A percentile compares a stretch with the other conserved stretches of the same genome.
phyloP scores from a whole-genome alignment of 2,888 invertebrate species.

The Cryptocephalus moraei region DNA sequence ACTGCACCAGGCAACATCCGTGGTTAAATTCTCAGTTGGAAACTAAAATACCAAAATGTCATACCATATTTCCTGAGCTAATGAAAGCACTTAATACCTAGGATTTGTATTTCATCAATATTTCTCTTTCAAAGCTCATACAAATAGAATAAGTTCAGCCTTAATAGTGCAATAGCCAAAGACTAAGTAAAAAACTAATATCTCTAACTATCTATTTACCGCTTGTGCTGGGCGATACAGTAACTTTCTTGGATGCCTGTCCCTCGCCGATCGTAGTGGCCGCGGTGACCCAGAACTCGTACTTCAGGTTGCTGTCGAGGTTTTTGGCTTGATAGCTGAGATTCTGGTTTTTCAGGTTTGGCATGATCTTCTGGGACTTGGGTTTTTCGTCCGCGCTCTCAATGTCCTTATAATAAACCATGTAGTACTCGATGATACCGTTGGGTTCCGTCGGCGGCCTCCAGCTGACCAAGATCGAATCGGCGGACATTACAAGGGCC shows the following conservation, averaged over 20 bases:
- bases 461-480: conserved; percentile 90
- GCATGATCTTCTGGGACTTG: conserved; percentile 66
- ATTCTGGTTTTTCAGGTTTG: conserved; percentile 52
- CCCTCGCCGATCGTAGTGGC: conserved; percentile 92
- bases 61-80: too few relatives aligned
- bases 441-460: conserved; percentile 86
- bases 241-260: conserved; percentile 77
- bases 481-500: conserved; percentile 83
- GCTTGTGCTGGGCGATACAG: conserved; percentile 71
- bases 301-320: conserved; percentile 69
- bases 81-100: too few relatives aligned
- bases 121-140: too few relatives aligned
- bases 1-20: too few relatives aligned
- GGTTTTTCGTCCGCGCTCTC: conserved; percentile 42
- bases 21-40: too few relatives aligned
- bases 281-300: conserved; percentile 92
- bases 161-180: too few relatives aligned
- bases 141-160: too few relatives aligned
- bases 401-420: conserved; percentile 67
- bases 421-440: conserved; percentile 87
- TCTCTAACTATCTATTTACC: conserved; percentile 40
- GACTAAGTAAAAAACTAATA: too few relatives aligned
- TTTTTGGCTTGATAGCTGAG: conserved; percentile 81
- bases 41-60: too few relatives aligned
- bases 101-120: too few relatives aligned